These are phyloP conservation scores for Cyprinodon variegatus DNA, from an alignment of 2,113 vertebrate genomes.

Conservation along the genomic window DNA sequence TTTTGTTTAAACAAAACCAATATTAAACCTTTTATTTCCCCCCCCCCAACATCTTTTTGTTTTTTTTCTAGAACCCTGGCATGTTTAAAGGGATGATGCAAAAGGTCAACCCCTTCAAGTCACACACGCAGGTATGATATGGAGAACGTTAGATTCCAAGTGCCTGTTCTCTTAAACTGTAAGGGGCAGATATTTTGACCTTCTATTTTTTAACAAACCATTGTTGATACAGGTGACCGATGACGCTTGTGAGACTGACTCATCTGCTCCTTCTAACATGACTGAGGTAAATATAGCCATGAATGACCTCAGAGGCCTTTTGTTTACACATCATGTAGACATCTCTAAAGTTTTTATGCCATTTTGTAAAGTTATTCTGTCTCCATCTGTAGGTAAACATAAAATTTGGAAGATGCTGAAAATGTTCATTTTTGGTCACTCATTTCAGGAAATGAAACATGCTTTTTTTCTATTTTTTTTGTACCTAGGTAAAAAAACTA, in stretches of 20 bases:
- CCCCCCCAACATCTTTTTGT: not conserved
- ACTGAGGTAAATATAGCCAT: not conserved
- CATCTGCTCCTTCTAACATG: accelerated
- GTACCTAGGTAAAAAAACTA: too few relatives aligned
- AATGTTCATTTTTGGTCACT: too few relatives aligned
- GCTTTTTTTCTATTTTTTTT: too few relatives aligned
- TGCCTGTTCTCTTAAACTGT: not conserved
- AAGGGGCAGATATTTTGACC: not conserved
- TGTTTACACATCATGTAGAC: not conserved
- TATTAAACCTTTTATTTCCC: not conserved
- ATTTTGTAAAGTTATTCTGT: not conserved
- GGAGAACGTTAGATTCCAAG: not conserved
- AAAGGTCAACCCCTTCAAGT: conserved; percentile 63
- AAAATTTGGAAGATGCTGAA: too few relatives aligned
- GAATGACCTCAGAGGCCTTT: not conserved
- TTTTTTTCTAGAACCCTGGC: conserved; percentile 43
- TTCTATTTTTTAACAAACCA: not conserved
- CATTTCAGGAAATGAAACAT: too few relatives aligned
- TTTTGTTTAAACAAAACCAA: not conserved
- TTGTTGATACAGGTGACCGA: conserved; percentile 15
- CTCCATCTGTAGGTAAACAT: not conserved
- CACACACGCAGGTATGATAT: conserved; percentile 47
- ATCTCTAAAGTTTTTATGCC: not conserved
- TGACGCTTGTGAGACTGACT: conserved; percentile 20
- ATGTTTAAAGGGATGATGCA: conserved; percentile 55